A percentile compares a stretch with the other conserved stretches of the same genome.
These are phyloP conservation scores for Calliphora vicina DNA, from an alignment of 1,140 invertebrate species.

Conservation along the genomic window DNA sequence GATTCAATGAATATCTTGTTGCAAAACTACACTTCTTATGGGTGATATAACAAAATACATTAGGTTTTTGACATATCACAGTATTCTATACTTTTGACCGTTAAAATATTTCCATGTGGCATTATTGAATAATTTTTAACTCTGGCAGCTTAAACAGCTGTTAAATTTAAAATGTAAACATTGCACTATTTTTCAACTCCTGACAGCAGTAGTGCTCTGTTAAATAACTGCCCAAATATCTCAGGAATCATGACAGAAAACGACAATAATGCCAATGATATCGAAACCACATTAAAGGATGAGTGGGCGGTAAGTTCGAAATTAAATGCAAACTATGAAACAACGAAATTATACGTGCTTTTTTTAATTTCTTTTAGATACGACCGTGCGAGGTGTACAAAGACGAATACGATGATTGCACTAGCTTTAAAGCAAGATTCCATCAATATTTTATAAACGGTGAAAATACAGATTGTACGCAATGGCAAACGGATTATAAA, in stretches of 20 bases:
- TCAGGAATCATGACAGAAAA: slow-evolving; percentile 25
- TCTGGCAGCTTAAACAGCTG: not conserved
- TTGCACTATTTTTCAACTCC: not conserved
- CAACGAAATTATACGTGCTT: not conserved
- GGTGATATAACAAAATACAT: too few species aligned
- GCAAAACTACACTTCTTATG: too few species aligned
- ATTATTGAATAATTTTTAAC: not conserved
- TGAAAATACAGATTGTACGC: slow-evolving; percentile 73
- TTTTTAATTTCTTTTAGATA: slow-evolving; percentile 65
- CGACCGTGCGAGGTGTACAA: slow-evolving; percentile 77
- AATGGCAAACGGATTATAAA: slow-evolving; percentile 79
- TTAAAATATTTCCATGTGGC: not conserved
- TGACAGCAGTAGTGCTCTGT: not conserved
- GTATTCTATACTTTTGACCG: too few species aligned
- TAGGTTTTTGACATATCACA: too few species aligned
- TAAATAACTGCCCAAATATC: not conserved
- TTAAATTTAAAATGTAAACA: not conserved
- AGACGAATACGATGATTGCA: slow-evolving; percentile 83
- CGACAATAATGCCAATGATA: not conserved
- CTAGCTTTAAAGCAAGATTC: slow-evolving; percentile 75
- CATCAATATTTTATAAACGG: slow-evolving; percentile 88
- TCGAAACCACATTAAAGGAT: not conserved
- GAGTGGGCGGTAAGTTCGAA: slow-evolving; percentile 10
- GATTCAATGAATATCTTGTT: too few species aligned
- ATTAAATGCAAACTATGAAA: not conserved